A percentile compares a stretch with the other conserved stretches of the same genome.
Evolutionary conservation across 2,113 vertebrate species (phyloP).

Genomic region (Lota lota): DNA sequence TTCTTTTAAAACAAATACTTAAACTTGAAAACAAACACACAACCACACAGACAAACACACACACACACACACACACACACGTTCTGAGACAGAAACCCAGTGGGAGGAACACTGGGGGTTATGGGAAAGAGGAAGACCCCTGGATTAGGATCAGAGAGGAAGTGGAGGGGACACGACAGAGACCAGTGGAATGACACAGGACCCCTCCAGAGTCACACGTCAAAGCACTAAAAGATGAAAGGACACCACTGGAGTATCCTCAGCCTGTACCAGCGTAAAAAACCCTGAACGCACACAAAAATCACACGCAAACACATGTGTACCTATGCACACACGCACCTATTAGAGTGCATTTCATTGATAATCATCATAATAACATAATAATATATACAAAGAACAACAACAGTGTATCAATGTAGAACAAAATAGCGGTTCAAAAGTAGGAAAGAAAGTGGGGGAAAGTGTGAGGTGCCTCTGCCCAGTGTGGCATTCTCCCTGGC

Average conservation of each 20-base stretch:
- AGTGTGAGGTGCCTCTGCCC: slow-evolving; percentile 46
- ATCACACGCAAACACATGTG: too few relatives aligned
- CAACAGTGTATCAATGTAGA: too few relatives aligned
- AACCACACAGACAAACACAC: neutral
- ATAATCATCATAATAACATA: too few relatives aligned
- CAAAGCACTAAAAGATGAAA: neutral
- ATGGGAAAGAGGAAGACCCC: slow-evolving; percentile 59
- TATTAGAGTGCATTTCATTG: too few relatives aligned
- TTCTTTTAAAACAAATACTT: neutral
- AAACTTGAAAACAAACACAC: slow-evolving; percentile 7
- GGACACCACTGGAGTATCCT: too few relatives aligned
- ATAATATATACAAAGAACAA: too few relatives aligned
- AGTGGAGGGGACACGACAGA: slow-evolving; percentile 21
- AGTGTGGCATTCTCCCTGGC: slow-evolving; percentile 31
- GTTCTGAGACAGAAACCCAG: slow-evolving; percentile 19
- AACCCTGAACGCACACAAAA: neutral
- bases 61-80: slow-evolving; percentile 15
- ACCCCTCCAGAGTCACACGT: neutral
- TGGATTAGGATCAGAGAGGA: slow-evolving; percentile 27
- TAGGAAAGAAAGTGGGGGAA: slow-evolving; percentile 1
- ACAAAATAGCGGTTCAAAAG: too few relatives aligned
- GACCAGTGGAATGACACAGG: neutral
- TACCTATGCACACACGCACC: too few relatives aligned
- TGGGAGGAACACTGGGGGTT: slow-evolving; percentile 33
- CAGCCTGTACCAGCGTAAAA: too few relatives aligned